Conservation (phyloP, 2,797 vertebrate species). For the Sebastes baramenuke region DNA sequence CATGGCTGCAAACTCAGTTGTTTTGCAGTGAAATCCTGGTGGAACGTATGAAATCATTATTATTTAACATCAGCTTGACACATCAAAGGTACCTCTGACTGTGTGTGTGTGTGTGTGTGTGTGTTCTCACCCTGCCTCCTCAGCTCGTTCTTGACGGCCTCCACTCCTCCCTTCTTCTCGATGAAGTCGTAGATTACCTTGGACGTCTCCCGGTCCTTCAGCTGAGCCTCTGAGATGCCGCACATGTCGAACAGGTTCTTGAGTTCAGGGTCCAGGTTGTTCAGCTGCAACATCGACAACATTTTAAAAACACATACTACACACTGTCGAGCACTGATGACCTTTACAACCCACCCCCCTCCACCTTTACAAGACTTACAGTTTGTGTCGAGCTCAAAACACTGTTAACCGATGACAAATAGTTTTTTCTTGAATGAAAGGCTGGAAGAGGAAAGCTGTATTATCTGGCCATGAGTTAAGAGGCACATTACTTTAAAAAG, state of each 20-base stretch:
- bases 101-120: background rate
- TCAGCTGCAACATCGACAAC: constrained; percentile 81
- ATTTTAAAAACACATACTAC: background rate
- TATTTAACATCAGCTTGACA: background rate
- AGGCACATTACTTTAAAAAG: too few species aligned
- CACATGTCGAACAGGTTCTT: constrained; percentile 98
- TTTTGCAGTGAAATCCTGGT: background rate
- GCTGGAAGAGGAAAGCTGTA: too few species aligned
- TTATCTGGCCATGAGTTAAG: too few species aligned
- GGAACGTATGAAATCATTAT: background rate
- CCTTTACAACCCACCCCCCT: too few species aligned
- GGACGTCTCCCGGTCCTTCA: constrained; percentile 98
- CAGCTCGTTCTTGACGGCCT: constrained; percentile 97
- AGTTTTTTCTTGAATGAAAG: too few species aligned
- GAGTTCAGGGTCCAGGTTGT: constrained; percentile 97
- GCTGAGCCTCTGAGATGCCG: constrained; percentile 96
- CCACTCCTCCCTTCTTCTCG: constrained; percentile 97
- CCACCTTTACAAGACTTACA: too few species aligned
- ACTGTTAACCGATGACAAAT: too few species aligned
- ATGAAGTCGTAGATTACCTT: constrained; percentile 99
- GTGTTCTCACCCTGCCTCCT: constrained; percentile 90
- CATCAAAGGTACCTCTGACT: background rate
- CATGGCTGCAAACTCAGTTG: too few species aligned
- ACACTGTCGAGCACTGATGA: background rate
- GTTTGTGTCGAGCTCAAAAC: too few species aligned